phyloP scores from a whole-genome alignment of 2,797 vertebrate genomes.

The Darevskia mixta region DNA sequence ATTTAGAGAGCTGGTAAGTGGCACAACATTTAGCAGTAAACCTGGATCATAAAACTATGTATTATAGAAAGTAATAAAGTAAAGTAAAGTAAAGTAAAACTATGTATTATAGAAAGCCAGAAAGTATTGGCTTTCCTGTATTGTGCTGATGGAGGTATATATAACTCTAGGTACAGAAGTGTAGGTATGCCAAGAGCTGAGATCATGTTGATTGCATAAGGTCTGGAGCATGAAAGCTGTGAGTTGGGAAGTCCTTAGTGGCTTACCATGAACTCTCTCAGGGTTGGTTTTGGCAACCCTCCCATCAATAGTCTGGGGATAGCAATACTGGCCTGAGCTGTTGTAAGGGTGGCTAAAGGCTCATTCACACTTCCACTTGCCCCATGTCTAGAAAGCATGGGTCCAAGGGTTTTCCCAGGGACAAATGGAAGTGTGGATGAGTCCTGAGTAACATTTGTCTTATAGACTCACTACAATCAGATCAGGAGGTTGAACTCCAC shows the following conservation, averaged over 20 bases:
- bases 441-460: too few relatives aligned
- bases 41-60: slow-evolving; percentile 6
- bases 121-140: slow-evolving; percentile 51
- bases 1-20: slow-evolving; percentile 58
- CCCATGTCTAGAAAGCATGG: too few relatives aligned
- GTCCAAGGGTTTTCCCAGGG: too few relatives aligned
- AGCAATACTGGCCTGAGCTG: background rate
- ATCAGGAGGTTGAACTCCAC: background rate
- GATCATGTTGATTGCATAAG: slow-evolving; percentile 37
- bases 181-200: slow-evolving; percentile 44
- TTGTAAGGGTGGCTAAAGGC: background rate
- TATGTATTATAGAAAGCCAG: background rate
- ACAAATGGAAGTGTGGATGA: too few relatives aligned
- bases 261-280: background rate
- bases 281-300: background rate
- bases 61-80: too few relatives aligned
- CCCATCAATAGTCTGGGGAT: background rate
- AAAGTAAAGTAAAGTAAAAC: too few relatives aligned
- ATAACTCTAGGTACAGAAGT: slow-evolving; percentile 34
- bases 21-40: slow-evolving; percentile 52
- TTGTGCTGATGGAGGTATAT: slow-evolving; percentile 48
- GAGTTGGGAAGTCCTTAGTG: background rate
- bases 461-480: background rate
- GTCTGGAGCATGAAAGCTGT: background rate
- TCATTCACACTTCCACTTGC: too few relatives aligned